Evolutionary conservation across 1,140 invertebrate genomes (phyloP), one percentile per base, ranked within the genome.

Genomic region (Steinernema feltiae): DNA sequence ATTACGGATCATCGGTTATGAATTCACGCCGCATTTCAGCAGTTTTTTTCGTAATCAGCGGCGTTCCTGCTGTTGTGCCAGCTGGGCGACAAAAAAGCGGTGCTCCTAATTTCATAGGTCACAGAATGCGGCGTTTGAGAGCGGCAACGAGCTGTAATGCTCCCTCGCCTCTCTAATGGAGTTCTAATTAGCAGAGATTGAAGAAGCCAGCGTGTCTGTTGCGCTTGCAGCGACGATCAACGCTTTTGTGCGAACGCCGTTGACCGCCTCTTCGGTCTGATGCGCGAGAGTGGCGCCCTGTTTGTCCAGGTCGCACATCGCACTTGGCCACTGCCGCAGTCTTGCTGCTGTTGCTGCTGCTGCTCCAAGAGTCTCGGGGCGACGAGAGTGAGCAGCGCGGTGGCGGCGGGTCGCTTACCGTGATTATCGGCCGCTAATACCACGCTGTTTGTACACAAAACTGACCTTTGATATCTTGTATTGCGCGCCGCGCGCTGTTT

Each of bases 401-500:
- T 46, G 7, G 41, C n/a, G 7, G 24, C 7, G 53, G 53, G 53
- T 63, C 53, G 53, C 24, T 63, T 63, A 63, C 53, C 24, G 53
- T 63, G 53, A 63, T 63, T 63, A 63, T 15, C 53, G 53, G n/a
- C 35, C 12, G 53, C 53, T 63, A 63, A 63, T 63, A 63, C 53
- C 53, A 63, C 12, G 53, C 53, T 63, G 53, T 63, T 63, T 63
- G 53, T 63, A 63, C 53, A 63, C 53, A 63, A n/a, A 12, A 63
- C 53, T 63, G 53, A 63, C 53, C 53, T 63, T 63, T 63, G 53
- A 63, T 63, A 63, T 63, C 53, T 63, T 63, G 53, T 63, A 17
- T 12, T 27, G 53, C 53, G 12, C 53, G 53, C 35, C 35, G 35
- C 35, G 7, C 35, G 35, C 35, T 41, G 35, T 41, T 18, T 41